Conservation (phyloP, 2,888 invertebrate genomes). For the Tachystola acroxantha region DNA sequence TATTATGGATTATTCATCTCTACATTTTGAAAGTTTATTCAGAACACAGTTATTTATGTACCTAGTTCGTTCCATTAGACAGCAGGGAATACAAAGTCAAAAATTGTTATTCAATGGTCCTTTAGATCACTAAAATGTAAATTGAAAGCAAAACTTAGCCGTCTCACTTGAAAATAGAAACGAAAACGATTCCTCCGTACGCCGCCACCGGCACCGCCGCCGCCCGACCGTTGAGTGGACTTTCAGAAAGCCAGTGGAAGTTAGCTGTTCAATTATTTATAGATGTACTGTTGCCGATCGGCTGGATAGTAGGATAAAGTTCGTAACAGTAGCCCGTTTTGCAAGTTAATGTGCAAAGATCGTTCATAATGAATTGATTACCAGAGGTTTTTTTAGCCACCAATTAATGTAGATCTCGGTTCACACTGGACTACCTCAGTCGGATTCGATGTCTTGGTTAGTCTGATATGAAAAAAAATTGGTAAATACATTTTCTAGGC, state of each 20-base stretch:
- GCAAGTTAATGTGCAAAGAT: slow-evolving; percentile 1
- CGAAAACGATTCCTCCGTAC: slow-evolving; percentile 1
- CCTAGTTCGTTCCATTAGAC: too few relatives aligned
- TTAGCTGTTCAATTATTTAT: slow-evolving; percentile 37
- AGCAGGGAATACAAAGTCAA: too few relatives aligned
- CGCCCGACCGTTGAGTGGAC: neutral
- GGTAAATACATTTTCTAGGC: too few relatives aligned
- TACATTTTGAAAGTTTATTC: too few relatives aligned
- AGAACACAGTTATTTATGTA: too few relatives aligned
- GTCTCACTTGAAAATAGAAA: slow-evolving; percentile 5
- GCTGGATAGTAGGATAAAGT: slow-evolving; percentile 7
- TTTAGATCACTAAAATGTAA: slow-evolving; percentile 10
- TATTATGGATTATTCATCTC: too few relatives aligned
- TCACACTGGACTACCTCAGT: too few relatives aligned
- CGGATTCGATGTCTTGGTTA: too few relatives aligned
- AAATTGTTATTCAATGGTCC: neutral
- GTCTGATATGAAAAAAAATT: too few relatives aligned
- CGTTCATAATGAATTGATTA: neutral
- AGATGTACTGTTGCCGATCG: slow-evolving; percentile 21
- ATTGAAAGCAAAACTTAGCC: slow-evolving; percentile 11
- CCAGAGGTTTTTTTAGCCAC: too few relatives aligned
- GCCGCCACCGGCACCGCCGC: too few relatives aligned
- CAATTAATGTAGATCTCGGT: too few relatives aligned
- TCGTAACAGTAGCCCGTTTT: slow-evolving; percentile 7
- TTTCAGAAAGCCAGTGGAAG: slow-evolving; percentile 22